phyloP scores from a whole-genome alignment of 2,888 invertebrate species.

The Acronicta aceris region DNA sequence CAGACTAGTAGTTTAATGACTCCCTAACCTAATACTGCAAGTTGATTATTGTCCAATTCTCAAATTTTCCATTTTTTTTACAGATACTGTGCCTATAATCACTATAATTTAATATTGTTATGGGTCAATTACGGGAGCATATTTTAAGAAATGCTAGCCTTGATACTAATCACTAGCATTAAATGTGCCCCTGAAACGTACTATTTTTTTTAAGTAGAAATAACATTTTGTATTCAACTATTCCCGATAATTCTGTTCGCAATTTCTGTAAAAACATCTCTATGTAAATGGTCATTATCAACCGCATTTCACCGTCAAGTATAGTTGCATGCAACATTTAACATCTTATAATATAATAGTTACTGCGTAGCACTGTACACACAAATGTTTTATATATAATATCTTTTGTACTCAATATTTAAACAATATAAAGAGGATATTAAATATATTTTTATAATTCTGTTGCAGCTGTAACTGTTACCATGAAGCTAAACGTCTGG shows the following conservation, averaged over 20 bases:
- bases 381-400: conserved; percentile 28
- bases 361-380: conserved; percentile 25
- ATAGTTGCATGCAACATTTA: conserved; percentile 41
- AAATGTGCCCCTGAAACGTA: too few relatives aligned
- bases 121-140: too few relatives aligned
- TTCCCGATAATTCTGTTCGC: neutral
- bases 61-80: too few relatives aligned
- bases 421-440: neutral
- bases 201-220: too few relatives aligned
- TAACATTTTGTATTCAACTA: too few relatives aligned
- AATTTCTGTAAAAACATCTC: conserved; percentile 1
- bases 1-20: too few relatives aligned
- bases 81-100: too few relatives aligned
- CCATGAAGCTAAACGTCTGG: conserved; percentile 61
- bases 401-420: conserved; percentile 20
- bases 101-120: too few relatives aligned
- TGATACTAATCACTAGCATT: too few relatives aligned
- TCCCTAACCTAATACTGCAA: too few relatives aligned
- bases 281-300: neutral
- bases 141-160: too few relatives aligned
- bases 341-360: conserved; percentile 7
- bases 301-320: conserved; percentile 12
- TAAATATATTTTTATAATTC: conserved; percentile 28
- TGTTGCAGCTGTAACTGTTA: conserved; percentile 68
- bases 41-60: too few relatives aligned